Conservation (phyloP, 1,140 invertebrate genomes). For the Sesamia nonagrioides region DNA sequence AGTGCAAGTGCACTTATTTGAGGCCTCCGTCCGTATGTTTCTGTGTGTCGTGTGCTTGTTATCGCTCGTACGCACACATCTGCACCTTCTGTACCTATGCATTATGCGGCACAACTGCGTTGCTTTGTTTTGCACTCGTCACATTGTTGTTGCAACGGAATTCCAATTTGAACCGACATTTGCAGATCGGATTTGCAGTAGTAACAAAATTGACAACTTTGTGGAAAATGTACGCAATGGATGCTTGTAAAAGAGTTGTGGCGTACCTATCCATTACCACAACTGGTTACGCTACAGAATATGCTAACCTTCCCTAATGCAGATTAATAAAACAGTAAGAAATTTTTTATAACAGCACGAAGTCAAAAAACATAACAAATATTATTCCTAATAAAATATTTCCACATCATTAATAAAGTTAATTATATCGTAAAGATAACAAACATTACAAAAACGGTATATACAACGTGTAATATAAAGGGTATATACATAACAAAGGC, state of each 20-base stretch:
- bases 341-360: no score
- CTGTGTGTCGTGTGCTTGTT: not conserved
- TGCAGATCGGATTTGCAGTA: not conserved
- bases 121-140: constrained; percentile 12
- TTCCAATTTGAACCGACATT: constrained; percentile 22
- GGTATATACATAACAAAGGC: no score
- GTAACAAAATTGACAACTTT: constrained; percentile 20
- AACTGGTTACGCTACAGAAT: no score
- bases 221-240: not conserved
- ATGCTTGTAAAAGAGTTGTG: not conserved
- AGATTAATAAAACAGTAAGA: no score
- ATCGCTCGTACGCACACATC: not conserved
- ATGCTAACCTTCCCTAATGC: no score
- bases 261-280: no score
- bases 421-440: not conserved
- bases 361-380: no score
- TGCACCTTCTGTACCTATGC: not conserved
- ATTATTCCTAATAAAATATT: no score
- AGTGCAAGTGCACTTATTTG: no score
- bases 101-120: not conserved
- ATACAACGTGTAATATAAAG: no score
- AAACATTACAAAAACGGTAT: not conserved
- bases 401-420: not conserved
- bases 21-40: no score
- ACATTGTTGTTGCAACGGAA: constrained; percentile 8